A percentile compares a stretch with the other conserved stretches of the same genome.
These are phyloP conservation scores for Solenodon paradoxus DNA, from an alignment of 2,113 vertebrate species.

Conservation along the genomic window DNA sequence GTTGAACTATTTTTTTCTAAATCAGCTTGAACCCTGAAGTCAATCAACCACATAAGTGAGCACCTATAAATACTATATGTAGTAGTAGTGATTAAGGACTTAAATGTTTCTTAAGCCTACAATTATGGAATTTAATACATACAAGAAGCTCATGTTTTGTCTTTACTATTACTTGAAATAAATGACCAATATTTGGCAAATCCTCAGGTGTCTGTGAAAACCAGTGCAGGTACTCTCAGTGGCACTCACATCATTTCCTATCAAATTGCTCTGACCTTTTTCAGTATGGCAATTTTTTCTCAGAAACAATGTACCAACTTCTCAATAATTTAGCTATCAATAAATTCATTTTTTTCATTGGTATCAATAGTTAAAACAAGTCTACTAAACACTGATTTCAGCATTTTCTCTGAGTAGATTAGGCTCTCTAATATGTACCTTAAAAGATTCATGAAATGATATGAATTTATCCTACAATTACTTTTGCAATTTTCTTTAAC, in stretches of 20 bases:
- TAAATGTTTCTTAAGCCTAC: background rate
- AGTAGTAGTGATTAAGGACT: background rate
- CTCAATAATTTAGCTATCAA: background rate
- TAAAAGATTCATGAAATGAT: background rate
- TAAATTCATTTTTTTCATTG: background rate
- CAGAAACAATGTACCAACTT: background rate
- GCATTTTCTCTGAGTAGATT: background rate
- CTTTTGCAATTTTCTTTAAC: constrained; percentile 4
- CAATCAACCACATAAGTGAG: background rate
- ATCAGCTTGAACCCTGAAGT: background rate
- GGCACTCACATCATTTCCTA: background rate
- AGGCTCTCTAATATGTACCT: background rate
- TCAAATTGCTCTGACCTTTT: background rate
- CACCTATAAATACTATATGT: background rate
- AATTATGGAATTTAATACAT: background rate
- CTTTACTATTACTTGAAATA: background rate
- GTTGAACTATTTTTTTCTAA: background rate
- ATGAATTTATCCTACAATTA: background rate
- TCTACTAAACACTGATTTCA: background rate
- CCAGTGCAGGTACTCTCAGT: background rate
- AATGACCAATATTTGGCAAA: background rate
- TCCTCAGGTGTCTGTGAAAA: background rate
- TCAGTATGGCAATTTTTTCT: background rate
- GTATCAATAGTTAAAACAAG: background rate
- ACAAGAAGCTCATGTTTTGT: background rate